Evolutionary conservation across 2,113 vertebrate genomes (phyloP), one percentile per base, ranked within the genome.

Genomic region (Athene cunicularia): DNA sequence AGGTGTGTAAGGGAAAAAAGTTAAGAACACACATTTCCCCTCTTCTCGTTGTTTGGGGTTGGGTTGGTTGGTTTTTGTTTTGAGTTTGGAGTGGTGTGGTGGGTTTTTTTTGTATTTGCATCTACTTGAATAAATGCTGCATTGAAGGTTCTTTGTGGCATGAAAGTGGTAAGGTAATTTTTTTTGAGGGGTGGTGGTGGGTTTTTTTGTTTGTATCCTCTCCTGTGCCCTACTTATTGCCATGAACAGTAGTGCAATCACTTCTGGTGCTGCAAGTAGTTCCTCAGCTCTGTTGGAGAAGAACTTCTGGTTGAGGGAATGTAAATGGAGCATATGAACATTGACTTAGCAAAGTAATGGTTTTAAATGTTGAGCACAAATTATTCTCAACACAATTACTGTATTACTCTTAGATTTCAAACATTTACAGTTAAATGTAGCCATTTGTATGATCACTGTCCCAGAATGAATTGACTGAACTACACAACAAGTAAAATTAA

Each of bases 181-280:
- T 14, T 56, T 59, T 13, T 6, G 0, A 0, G 9, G 13, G 2
- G 6, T 2, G 3, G 6, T 68, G 7, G 15, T 13, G 17, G 10
- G 2, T 28, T 37, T 8, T 37, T 60, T 58, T 62, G 11, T 41
- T 64, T 86, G 18, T 74, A 17, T 32, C 16, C 21, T 75, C 15
- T 88, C 23, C 37, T 75, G 43, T 56, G 43, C 21, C 19, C 14
- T 74, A 1, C 15, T 70, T 50, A 60, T 6, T 80, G 23, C 15
- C 5, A 6, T 47, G 23, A 83, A n/a, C 16, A 11, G 5, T 30
- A 18, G 24, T 32, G 27, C 19, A n/a, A 1, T 74, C 30, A 79
- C 11, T 80, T 75, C 32, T 88, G 23, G 13, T 47, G 83, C 80
- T 91, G 47, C 43, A 75, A 6, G 7, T 79, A 58, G 26, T 60